phyloP scores from a whole-genome alignment of 2,113 vertebrate species.

The Piprites chloris region DNA sequence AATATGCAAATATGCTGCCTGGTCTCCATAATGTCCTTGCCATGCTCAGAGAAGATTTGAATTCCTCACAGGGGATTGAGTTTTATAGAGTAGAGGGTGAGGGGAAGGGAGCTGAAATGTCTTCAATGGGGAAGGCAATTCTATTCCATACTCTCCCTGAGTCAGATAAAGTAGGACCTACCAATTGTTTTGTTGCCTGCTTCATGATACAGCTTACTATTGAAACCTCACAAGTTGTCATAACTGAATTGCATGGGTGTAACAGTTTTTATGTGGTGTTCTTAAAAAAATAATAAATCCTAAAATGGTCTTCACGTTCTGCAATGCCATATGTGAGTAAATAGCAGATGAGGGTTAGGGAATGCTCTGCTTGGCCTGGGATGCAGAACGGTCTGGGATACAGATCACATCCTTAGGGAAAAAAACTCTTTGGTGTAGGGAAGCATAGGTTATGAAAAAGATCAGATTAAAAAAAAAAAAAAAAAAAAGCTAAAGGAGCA shows the following conservation, averaged over 20 bases:
- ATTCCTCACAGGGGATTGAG: neutral
- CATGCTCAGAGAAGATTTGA: neutral
- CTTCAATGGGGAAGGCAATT: neutral
- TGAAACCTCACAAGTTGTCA: neutral
- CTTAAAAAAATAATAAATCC: neutral
- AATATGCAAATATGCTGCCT: conserved; percentile 34
- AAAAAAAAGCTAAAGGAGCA: neutral
- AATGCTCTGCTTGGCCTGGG: neutral
- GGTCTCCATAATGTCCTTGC: neutral
- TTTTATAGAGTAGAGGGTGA: neutral
- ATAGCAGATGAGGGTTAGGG: neutral
- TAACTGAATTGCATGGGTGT: neutral
- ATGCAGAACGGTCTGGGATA: neutral
- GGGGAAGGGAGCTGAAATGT: neutral
- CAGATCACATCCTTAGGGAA: neutral
- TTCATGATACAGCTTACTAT: neutral
- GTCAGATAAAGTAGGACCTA: neutral
- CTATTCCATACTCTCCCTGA: neutral
- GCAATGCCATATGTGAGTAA: neutral
- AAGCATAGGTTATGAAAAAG: neutral
- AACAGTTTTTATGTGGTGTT: neutral
- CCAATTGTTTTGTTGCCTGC: neutral
- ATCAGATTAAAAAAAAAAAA: neutral
- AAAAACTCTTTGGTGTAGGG: neutral
- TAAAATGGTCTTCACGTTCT: neutral